These are phyloP conservation scores for Cyanistes caeruleus DNA, from an alignment of 2,113 vertebrate genomes.

Conservation along the genomic window DNA sequence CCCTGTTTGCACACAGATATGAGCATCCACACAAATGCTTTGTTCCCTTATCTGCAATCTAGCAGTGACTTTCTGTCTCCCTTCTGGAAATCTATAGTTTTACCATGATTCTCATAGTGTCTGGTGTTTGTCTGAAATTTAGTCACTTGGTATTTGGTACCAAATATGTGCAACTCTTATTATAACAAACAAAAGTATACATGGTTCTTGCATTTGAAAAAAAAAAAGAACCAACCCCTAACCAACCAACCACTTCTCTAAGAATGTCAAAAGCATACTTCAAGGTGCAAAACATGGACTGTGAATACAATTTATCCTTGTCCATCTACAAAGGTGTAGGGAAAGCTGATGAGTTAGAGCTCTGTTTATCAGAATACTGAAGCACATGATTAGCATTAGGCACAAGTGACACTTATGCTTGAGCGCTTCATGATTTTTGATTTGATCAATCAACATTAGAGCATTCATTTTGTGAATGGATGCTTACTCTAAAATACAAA, in stretches of 20 bases:
- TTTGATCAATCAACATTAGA: not conserved
- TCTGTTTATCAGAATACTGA: not conserved
- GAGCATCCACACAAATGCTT: not conserved
- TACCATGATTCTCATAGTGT: not conserved
- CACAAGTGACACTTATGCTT: not conserved
- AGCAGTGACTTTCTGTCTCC: not conserved
- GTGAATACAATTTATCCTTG: not conserved
- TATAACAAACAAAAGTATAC: not conserved
- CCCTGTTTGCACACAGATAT: not conserved
- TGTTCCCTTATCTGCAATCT: not conserved
- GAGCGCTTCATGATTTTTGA: not conserved
- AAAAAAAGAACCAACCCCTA: too few relatives aligned
- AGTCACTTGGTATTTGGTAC: not conserved
- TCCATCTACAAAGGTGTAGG: not conserved
- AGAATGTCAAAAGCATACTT: not conserved
- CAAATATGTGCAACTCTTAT: not conserved
- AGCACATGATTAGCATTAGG: not conserved
- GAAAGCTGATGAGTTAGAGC: not conserved
- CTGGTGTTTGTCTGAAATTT: not conserved
- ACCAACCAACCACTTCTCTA: not conserved
- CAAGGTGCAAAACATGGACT: not conserved
- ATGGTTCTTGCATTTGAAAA: not conserved
- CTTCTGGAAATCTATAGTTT: not conserved
- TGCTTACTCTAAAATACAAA: not conserved
- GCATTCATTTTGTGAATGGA: not conserved